Conservation (phyloP, 2,797 vertebrate species). For the Urosaurus nigricauda region DNA sequence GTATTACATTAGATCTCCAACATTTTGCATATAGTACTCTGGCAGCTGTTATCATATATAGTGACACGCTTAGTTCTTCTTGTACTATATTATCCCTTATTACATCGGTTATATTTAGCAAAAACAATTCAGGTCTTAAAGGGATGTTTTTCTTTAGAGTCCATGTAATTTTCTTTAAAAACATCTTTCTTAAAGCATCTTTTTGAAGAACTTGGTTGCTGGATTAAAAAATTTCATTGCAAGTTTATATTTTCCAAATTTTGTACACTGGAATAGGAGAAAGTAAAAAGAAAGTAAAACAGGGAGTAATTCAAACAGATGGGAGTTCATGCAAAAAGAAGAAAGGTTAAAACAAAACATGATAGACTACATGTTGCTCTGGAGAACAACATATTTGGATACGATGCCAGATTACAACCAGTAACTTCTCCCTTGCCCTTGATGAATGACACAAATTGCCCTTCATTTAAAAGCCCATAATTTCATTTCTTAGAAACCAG, state of each 20-base stretch:
- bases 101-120: no score
- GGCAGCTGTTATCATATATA: no score
- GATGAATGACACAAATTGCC: neutral
- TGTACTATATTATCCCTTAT: no score
- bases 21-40: no score
- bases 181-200: no score
- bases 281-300: neutral
- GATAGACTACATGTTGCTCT: neutral
- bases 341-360: neutral
- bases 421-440: neutral
- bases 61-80: no score
- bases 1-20: no score
- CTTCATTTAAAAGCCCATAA: neutral
- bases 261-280: neutral
- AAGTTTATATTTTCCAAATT: neutral
- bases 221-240: neutral
- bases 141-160: no score
- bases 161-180: no score
- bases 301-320: neutral
- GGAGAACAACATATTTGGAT: neutral
- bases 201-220: neutral
- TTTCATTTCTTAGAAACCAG: conserved; percentile 13
- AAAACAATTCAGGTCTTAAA: no score
- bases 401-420: neutral
- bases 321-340: neutral